These are phyloP conservation scores for Perca fluviatilis DNA, from an alignment of 2,113 vertebrate genomes.

Conservation along the genomic window DNA sequence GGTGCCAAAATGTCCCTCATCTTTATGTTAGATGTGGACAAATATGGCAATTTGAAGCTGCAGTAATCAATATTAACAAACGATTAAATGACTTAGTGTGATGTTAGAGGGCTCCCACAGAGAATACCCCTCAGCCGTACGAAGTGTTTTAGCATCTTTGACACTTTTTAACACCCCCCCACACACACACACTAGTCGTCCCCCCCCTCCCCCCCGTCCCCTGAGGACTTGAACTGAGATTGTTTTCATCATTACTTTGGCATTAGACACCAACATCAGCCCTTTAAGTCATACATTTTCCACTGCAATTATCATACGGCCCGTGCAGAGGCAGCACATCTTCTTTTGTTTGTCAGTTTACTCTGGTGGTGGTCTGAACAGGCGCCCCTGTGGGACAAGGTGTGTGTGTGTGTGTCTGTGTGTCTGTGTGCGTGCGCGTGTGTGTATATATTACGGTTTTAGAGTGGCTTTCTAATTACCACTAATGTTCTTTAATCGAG, in stretches of 20 bases:
- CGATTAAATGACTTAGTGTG: background rate
- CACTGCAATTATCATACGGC: slow-evolving; percentile 65
- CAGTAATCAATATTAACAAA: background rate
- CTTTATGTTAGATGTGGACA: background rate
- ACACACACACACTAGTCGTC: too few species aligned
- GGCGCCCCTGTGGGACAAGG: slow-evolving; percentile 8
- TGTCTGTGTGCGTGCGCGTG: background rate
- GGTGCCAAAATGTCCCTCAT: background rate
- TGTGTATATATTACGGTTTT: background rate
- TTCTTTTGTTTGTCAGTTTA: slow-evolving; percentile 57
- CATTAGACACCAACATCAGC: slow-evolving; percentile 51
- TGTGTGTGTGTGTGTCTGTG: background rate
- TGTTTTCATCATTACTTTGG: slow-evolving; percentile 68
- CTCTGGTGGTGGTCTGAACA: slow-evolving; percentile 40
- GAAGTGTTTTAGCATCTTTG: background rate
- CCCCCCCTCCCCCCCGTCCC: background rate
- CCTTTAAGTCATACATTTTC: slow-evolving; percentile 58
- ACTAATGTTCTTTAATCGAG: slow-evolving; percentile 34
- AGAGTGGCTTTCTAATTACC: slow-evolving; percentile 22
- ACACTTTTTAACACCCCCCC: background rate
- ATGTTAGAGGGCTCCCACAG: background rate
- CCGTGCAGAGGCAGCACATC: slow-evolving; percentile 64
- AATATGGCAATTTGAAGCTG: background rate
- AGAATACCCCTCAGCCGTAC: background rate
- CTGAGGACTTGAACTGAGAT: background rate